Base-by-base conservation (phyloP, 2,888 invertebrate species). In the Tromatobia lineatoria region DNA sequence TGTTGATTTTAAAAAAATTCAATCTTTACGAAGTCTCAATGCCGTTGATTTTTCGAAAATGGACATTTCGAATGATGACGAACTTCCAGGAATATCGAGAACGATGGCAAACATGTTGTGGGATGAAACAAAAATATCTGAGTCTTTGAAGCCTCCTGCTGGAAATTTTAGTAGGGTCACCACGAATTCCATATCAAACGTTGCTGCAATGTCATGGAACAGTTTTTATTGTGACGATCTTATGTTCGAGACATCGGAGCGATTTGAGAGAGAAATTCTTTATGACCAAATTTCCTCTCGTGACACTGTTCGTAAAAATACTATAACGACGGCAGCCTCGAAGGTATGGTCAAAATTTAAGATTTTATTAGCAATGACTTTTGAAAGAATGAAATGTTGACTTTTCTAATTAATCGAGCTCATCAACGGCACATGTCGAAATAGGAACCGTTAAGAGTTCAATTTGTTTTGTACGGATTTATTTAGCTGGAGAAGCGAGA, bases 251-350 rank as follows among this genome's bases (percentile, higher is more conserved):
- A 52, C 73, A 18, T 83, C 71, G 1, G 84, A 87, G 54, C 45
- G 18, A 3, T 85, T 86, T 42, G 67, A 86, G 61, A 54, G 82
- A 11, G 70, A 86, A 64, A 84, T 86, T 54, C 54, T 75, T 15
- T 85, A 87, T 52, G 85, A 83, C 15, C 34, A 87, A 45, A 45
- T 70, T 29, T 85, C 85, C n/a, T 82, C 67, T 18, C 59, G 38
- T 15, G 71, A 67, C n/a, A 45, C 18, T 7, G 18, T 61, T 15
- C 66, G 64, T 10, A 59, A n/a, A 1, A 76, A 61, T 11, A 20
- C 69, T 42, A 18, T 45, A 18, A 66, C 42, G 11, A 57, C 57
- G 6, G 59, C 42, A 15, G 50, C 64, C 20, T 80, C 80, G 15
- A 69, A 78, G 87, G 76, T 74, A 61, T 15, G 25, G n/a, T 42